Conservation (phyloP, 2,888 invertebrate species). For the Polyommatus icarus region DNA sequence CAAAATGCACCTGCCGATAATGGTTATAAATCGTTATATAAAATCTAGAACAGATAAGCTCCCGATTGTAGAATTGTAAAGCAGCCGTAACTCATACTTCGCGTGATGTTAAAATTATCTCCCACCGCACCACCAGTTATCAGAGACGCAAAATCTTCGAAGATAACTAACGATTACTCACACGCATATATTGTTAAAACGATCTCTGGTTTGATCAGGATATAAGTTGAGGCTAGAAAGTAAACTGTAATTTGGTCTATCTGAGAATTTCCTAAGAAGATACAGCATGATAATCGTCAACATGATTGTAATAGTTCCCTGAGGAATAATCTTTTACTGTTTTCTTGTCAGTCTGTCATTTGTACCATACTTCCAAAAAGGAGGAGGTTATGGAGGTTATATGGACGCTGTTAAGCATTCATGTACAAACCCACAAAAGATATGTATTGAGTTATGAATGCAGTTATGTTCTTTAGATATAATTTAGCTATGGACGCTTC, state of each 20-base stretch:
- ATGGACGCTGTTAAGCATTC: no score
- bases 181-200: constrained; percentile 23
- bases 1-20: not conserved
- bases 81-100: constrained; percentile 30
- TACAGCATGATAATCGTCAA: no score
- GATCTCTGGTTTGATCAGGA: not conserved
- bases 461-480: no score
- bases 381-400: no score
- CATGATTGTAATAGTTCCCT: no score
- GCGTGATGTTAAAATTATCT: constrained; percentile 35
- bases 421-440: no score
- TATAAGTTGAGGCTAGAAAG: not conserved
- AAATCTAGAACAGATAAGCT: constrained; percentile 27
- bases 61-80: constrained; percentile 22
- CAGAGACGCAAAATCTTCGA: constrained; percentile 28
- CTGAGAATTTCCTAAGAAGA: not conserved
- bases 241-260: not conserved
- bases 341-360: no score
- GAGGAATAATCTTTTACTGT: no score
- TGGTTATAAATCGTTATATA: not conserved
- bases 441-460: no score
- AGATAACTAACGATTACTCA: constrained; percentile 31
- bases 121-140: constrained; percentile 31
- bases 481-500: no score
- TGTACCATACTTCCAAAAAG: no score